Conservation (phyloP, 2,113 vertebrate genomes). For the Geothlypis trichas region DNA sequence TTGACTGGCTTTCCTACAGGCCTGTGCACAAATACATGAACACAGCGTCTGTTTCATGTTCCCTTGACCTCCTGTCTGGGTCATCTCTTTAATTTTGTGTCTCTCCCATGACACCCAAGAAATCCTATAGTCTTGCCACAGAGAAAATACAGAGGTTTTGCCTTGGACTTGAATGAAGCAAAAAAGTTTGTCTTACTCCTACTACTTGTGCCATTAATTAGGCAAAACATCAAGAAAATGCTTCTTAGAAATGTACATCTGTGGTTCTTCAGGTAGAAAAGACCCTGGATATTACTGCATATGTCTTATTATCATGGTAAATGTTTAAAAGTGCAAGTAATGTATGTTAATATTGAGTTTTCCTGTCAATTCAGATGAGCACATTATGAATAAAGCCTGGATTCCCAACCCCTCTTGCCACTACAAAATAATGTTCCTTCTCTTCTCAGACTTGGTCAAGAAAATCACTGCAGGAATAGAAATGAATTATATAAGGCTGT, state of each 20-base stretch:
- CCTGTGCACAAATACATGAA: neutral
- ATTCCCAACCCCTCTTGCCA: neutral
- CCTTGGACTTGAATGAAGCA: neutral
- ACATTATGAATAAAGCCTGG: neutral
- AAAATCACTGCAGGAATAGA: constrained; percentile 49
- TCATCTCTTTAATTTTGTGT: neutral
- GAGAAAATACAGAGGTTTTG: neutral
- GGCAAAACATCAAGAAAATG: neutral
- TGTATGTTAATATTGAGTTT: neutral
- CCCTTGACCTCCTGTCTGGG: neutral
- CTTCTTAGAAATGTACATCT: neutral
- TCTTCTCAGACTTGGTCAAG: constrained; percentile 12
- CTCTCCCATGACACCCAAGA: neutral
- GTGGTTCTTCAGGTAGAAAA: neutral
- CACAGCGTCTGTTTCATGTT: neutral
- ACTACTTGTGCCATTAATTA: neutral
- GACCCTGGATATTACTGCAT: neutral
- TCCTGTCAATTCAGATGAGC: neutral
- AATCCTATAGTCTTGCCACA: neutral
- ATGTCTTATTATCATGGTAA: neutral
- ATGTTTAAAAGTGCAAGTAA: neutral
- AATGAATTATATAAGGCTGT: constrained; percentile 47
- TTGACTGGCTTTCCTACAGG: neutral
- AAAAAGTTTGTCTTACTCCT: neutral
- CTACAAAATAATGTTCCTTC: neutral